Base-by-base conservation (phyloP, 2,888 invertebrate genomes). In the Neuroscelio doddi region DNA sequence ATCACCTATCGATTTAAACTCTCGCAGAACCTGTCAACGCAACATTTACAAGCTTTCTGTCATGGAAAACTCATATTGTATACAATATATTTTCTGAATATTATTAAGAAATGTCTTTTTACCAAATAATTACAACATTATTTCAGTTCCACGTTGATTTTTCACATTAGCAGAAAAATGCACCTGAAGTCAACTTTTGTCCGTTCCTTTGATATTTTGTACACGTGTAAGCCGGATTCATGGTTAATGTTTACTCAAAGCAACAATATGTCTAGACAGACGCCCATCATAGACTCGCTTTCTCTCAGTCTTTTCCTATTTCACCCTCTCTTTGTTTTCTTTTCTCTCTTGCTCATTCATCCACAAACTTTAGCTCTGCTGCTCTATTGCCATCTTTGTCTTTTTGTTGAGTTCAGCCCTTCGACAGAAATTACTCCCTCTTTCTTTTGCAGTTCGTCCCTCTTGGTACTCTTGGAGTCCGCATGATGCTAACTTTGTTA, bases 231-330 rank as follows among this genome's bases (percentile, higher is more conserved):
- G 52, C 34, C n/a, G 38, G 68, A 74, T 74, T 72, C 70, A 70
- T 70, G 75, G 72, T 72, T 75, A 73, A 59, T 69, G 73, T 75
- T 77, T 75, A 70, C 71, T 67, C 55, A 61, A 70, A 74, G 74
- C 74, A 76, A 73, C 72, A 73, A 77, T 71, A 74, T 70, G 80
- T 80, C 80, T 80, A 80, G 80, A 81, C 80, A 70, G 75, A 69
- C 71, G 70, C 69, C 74, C 75, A 76, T 78, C 73, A 63, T 64
- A 62, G 52, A 66, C 57, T 63, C 44, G 51, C 63, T 66, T 58
- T 47, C 66, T 59, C 55, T 59, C 41, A 36, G 52, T 51, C 59
- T 62, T 64, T 65, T 59, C 59, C 59, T 58, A 52, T 36, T 51
- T 52, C 44, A 51, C 38, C 46, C 51, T 49, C 59, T 53, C 66